Evolutionary conservation across 2,113 vertebrate species (phyloP), one percentile per base, ranked within the genome.

Genomic region (Pteropus alecto): DNA sequence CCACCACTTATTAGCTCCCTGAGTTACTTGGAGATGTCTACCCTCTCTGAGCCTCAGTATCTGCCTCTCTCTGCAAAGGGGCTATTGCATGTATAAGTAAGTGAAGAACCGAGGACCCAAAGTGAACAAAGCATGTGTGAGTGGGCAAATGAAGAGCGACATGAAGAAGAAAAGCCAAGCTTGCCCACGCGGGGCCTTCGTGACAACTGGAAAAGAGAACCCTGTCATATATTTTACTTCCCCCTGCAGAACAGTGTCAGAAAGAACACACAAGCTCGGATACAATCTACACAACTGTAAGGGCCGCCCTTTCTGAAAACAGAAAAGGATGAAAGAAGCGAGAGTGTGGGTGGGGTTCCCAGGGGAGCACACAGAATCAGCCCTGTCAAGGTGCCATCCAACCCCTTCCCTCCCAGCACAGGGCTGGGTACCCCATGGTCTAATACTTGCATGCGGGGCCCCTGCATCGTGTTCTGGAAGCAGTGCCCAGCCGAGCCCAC

Each of bases 361-460:
- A 14, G 41, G n/a, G 12, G 5, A 30, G 43, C 24, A n/a, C 24
- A 26, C 0, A n/a, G 13, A 76, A 77, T 26, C 28, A 48, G 24
- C 48, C 67, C 33, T 41, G 16, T 21, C 7, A 19, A 54, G 51
- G 38, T 74, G 48, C 0, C 1, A 35, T 14, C 71, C 65, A n/a
- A 30, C 5, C 70, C 82, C 43, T 48, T 60, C 70, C 46, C 28
- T 77, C 89, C 78, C 65, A 65, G 10, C 43, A 74, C 41, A 21
- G 26, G 46, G 12, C 76, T 73, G 92, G 79, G 33, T 2, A 35
- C 30, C 67, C 95, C 91, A 38, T 79, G 73, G 38, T 84, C 21
- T 33, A 94, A 41, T 98, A 98, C 98, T 92, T 87, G 93, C 89
- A 92, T 46, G 19, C 0, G 38, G 4, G 33, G 16, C 2, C 89